A percentile compares a stretch with the other conserved stretches of the same genome.
These are phyloP conservation scores for Sus scrofa DNA, from an alignment of 2,113 vertebrate species.

Conservation along the genomic window T2T-Sscrofa CM000813.6:9013001-9013500, in stretches of 20 bases:
- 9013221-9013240: neutral
- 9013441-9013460: neutral
- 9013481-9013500: neutral
- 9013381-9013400: neutral
- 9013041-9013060: too few species aligned
- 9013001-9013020: too few species aligned
- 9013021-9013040: too few species aligned
- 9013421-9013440: neutral
- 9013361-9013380: neutral
- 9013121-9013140: too few species aligned
- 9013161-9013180: too few species aligned
- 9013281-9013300: neutral
- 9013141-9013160: too few species aligned
- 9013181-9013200: too few species aligned
- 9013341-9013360: neutral
- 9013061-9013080: too few species aligned
- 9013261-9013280: neutral
- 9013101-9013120: too few species aligned
- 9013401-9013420: neutral
- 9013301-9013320: neutral
- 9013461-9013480: constrained; percentile 42
- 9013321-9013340: neutral
- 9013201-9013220: neutral
- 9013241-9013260: neutral
- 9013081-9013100: too few species aligned